Conservation (phyloP, 1,140 invertebrate species). For the Lordiphosa collinella region DNA sequence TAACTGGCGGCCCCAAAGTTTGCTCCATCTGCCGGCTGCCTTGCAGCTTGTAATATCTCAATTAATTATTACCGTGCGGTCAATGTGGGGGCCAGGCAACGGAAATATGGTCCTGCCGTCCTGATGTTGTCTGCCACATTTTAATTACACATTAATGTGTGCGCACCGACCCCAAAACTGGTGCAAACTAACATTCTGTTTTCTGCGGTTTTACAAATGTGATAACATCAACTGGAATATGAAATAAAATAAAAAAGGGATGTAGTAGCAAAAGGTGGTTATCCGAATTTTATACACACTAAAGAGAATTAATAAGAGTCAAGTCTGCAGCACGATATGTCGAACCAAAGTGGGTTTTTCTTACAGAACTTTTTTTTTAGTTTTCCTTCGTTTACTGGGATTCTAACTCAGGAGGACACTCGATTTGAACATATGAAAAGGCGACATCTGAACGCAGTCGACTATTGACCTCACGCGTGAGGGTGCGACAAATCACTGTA, state of each 20-base stretch:
- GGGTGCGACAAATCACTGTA: too few relatives aligned
- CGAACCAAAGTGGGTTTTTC: too few relatives aligned
- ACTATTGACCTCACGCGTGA: too few relatives aligned
- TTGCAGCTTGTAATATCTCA: conserved; percentile 52
- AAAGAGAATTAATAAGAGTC: too few relatives aligned
- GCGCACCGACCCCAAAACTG: conserved; percentile 43
- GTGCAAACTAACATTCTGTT: conserved; percentile 59
- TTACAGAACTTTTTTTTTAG: too few relatives aligned
- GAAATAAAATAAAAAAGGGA: conserved; percentile 3
- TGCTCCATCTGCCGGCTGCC: conserved; percentile 13
- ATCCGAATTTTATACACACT: too few relatives aligned
- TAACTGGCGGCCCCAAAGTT: neutral
- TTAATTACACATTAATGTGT: conserved; percentile 72
- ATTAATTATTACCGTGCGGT: conserved; percentile 69
- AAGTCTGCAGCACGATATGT: too few relatives aligned
- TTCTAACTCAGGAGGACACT: too few relatives aligned
- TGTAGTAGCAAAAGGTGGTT: neutral
- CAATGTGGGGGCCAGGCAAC: conserved; percentile 37
- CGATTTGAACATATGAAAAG: too few relatives aligned
- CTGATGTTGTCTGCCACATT: conserved; percentile 65
- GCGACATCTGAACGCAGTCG: too few relatives aligned
- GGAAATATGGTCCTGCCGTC: conserved; percentile 27
- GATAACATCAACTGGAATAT: conserved; percentile 40
- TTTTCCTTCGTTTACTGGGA: too few relatives aligned
- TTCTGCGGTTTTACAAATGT: conserved; percentile 58